phyloP scores from a whole-genome alignment of 2,797 vertebrate genomes.

The Neosilurus hyrtlii region DNA sequence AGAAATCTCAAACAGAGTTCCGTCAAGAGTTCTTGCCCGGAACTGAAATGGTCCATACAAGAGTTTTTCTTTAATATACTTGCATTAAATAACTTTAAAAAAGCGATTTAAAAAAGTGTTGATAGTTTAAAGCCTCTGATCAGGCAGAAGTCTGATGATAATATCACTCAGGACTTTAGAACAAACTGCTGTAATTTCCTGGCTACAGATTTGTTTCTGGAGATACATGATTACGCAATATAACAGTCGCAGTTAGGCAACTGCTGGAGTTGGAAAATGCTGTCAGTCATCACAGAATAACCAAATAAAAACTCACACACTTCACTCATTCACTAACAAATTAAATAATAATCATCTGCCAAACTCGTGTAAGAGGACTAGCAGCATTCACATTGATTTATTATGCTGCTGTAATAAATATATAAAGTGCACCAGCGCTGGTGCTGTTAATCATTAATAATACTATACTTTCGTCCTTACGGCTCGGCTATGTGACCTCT shows the following conservation, averaged over 20 bases:
- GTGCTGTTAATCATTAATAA: slow-evolving; percentile 11
- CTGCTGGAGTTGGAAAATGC: neutral
- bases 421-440: neutral
- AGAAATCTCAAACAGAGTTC: too few species aligned
- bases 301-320: neutral
- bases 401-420: neutral
- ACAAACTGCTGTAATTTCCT: neutral
- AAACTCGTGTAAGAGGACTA: neutral
- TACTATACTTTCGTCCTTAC: neutral
- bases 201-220: neutral
- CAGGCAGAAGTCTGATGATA: neutral
- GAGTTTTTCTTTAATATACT: neutral
- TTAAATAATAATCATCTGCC: neutral
- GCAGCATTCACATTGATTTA: neutral
- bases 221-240: neutral
- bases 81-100: neutral
- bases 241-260: neutral
- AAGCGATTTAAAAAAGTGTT: neutral
- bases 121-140: neutral
- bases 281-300: neutral
- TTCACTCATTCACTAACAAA: neutral
- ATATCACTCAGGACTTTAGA: neutral
- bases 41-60: too few species aligned
- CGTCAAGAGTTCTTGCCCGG: too few species aligned
- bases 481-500: neutral